Evolutionary conservation across 2,888 invertebrate species (phyloP), one percentile per base, ranked within the genome.

Genomic region (Pristionchus arcanus): DNA sequence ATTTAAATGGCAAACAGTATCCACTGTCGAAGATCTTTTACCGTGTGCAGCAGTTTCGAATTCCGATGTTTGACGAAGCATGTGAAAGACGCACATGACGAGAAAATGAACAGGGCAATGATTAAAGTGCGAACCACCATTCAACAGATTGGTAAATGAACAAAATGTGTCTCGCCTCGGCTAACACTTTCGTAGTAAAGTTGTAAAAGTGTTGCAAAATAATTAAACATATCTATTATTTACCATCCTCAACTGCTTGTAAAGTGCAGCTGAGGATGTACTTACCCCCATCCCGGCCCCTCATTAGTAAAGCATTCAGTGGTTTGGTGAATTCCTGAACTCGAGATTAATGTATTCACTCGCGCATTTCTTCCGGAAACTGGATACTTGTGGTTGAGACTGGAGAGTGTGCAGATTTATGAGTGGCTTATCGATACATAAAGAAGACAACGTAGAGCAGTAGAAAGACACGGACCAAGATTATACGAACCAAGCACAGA

Each of bases 261-360:
- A n/a, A 49, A 13, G 42, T 49, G 42, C 42, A 49, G 42, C 42
- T 49, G 42, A 49, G 42, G 9, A 49, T 1, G 13, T 49, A 49
- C 13, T 0, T 7, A 49, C 42, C 13, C 42, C 42, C 42, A 13
- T 49, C 42, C 42, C 42, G 42, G 42, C 42, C 0, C 92, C 93
- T 77, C 25, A 90, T 90, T 66, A 94, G 93, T 31, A 94, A 94
- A 13, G 91, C 91, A 92, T 92, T 11, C 11, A 11, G 25, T 63
- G 63, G n/a, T 63, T 63, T 25, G n/a, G n/a, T 63, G 63, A 63
- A 74, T 74, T 37, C 9, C 37, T 74, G 74, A 74, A 37, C 74
- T 74, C 74, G 74, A 34, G 74, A 74, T 74, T 74, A 74, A 21
- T 74, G 74, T 74, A 74, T 74, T 74, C 74, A 11, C 74, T 31